Evolutionary conservation across 2,888 invertebrate species (phyloP).

Genomic region (Lepidonotus clava): DNA sequence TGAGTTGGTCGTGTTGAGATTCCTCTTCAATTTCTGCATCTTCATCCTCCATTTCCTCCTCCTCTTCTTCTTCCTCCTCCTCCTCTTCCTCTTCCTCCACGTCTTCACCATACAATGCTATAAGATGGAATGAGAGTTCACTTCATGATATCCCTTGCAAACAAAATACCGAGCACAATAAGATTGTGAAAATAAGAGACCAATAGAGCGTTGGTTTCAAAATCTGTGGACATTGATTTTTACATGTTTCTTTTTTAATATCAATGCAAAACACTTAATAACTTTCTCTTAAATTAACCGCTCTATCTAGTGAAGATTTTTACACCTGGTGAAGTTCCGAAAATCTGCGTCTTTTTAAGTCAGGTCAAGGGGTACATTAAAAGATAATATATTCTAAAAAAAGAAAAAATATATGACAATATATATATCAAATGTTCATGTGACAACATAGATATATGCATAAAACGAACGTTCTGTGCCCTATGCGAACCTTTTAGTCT

Average conservation of each 20-base stretch:
- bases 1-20: slow-evolving; percentile 20
- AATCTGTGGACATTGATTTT: too few relatives aligned
- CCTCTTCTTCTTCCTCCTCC: slow-evolving; percentile 18
- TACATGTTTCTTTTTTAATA: too few relatives aligned
- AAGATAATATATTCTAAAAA: background rate
- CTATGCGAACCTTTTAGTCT: background rate
- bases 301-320: too few relatives aligned
- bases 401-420: background rate
- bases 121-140: background rate
- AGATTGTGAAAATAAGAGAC: too few relatives aligned
- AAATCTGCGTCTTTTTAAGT: background rate
- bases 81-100: background rate
- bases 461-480: too few relatives aligned
- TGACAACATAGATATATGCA: background rate
- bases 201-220: too few relatives aligned
- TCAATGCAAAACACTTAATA: too few relatives aligned
- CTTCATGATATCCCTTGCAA: background rate
- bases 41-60: background rate
- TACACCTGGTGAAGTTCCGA: too few relatives aligned
- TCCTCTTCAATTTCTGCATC: slow-evolving; percentile 13
- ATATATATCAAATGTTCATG: background rate
- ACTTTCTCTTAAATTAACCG: too few relatives aligned
- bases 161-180: background rate
- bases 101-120: background rate
- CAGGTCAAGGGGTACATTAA: background rate